Base-by-base conservation (phyloP, 2,113 vertebrate species). In the Leptobrachium ailaonicum region DNA sequence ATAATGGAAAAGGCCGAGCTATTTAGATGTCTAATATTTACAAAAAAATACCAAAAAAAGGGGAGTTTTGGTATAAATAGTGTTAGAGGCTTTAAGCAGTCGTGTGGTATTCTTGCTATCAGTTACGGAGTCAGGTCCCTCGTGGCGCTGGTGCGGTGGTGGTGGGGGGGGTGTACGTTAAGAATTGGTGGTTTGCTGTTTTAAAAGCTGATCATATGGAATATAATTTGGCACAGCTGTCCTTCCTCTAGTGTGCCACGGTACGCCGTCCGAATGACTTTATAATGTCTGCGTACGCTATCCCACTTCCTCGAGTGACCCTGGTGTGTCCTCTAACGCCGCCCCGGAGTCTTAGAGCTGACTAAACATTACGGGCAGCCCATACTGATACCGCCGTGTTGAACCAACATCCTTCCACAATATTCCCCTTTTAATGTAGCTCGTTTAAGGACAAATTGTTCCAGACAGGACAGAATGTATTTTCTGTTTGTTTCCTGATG, bases 251-350 rank as follows among this genome's bases (percentile, higher is more conserved):
- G 50, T 60, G 2, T 14, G 67, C 67, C 44, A 71, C 76, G 13
- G 53, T 71, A 71, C 56, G 71, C 41, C 2, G 76, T 14, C 62
- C 69, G 60, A 73, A 73, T 20, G 50, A 54, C 20, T 32, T 32
- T 32, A 32, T 32, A 32, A 32, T 58, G 40, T 7, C 75, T 40
- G 3, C 7, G 66, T 54, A 77, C 10, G 58, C 44, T 42, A 67
- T 50, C 54, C 68, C 47, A 58, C 66, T 58, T 77, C 66, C 54
- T 63, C 56, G 13, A 58, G 71, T 68, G 63, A 80, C 78, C 62
- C 71, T 67, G 60, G 66, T 64, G 41, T 1, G 50, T 80, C 78
- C 71, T 56, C 71, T 68, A 2, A 43, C n/a, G n/a, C 9, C 32
- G 20, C 44, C 10, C 67, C 13, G 13, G 63, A 74, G 72, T 73